Percentiles rank a stretch among this genome's conserved stretches.
These are phyloP conservation scores for Trachelus iudaicus DNA, from an alignment of 2,888 invertebrate genomes.

Conservation along the genomic window DNA sequence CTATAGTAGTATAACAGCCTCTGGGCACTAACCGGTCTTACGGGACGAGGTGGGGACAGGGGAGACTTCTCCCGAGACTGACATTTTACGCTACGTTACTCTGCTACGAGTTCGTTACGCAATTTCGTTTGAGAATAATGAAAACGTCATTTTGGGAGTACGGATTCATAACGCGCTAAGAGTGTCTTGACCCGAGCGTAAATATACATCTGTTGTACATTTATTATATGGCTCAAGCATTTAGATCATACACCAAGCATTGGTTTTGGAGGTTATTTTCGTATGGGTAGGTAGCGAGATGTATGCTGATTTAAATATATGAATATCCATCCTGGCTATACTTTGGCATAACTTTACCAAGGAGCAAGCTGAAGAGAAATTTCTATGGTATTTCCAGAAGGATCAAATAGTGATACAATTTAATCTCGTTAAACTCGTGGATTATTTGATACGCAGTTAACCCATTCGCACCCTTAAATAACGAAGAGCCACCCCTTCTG, in stretches of 20 bases:
- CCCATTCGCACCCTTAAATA: not conserved
- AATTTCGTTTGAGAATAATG: constrained; percentile 41
- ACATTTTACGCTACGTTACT: constrained; percentile 55
- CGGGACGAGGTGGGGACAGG: constrained; percentile 17
- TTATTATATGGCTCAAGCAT: not conserved
- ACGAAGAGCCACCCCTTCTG: not conserved
- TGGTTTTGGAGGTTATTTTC: not conserved
- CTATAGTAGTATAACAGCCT: not conserved
- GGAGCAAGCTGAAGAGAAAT: not conserved
- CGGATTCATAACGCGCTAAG: not conserved
- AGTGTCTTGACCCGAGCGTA: not conserved
- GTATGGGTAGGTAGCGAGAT: not conserved
- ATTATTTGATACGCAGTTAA: not conserved
- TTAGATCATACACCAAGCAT: not conserved
- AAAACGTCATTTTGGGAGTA: constrained; percentile 36
- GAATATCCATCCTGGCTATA: not conserved
- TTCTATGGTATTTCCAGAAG: not conserved
- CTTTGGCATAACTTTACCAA: not conserved
- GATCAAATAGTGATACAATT: not conserved
- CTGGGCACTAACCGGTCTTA: constrained; percentile 17
- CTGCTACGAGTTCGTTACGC: constrained; percentile 44
- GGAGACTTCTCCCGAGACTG: constrained; percentile 34
- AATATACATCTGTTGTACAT: not conserved
- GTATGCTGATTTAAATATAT: not conserved
- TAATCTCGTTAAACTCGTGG: not conserved